Percentiles rank a stretch among this genome's conserved stretches.
Conservation (phyloP, 1,140 invertebrate genomes). For the Drosophila pandora region DNA sequence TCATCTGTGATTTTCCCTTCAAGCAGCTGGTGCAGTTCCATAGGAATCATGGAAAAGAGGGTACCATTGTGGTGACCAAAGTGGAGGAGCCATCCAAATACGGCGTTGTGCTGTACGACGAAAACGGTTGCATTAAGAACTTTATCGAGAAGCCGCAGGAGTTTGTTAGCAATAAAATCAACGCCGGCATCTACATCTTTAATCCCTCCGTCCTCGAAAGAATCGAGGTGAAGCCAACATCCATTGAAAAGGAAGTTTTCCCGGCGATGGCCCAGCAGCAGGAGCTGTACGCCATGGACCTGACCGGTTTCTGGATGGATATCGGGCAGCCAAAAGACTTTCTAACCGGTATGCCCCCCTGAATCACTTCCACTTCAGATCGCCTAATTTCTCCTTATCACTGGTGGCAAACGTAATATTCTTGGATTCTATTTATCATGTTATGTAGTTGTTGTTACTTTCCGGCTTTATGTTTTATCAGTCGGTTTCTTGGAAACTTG, state of each 20-base stretch:
- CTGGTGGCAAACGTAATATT: not conserved
- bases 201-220: constrained; percentile 95
- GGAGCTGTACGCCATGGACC: constrained; percentile 96
- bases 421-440: constrained; percentile 31
- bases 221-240: constrained; percentile 96
- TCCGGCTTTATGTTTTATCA: constrained; percentile 25
- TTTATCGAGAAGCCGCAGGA: constrained; percentile 99
- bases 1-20: constrained; percentile 99
- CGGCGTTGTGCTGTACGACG: constrained; percentile 97
- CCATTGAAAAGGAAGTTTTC: constrained; percentile 99
- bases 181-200: constrained; percentile 99
- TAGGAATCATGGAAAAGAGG: constrained; percentile 96
- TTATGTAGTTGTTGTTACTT: constrained; percentile 13
- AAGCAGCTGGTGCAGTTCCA: constrained; percentile 97
- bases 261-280: constrained; percentile 95
- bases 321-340: constrained; percentile 99
- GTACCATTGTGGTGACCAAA: constrained; percentile 99
- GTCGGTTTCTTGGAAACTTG: constrained; percentile 28
- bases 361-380: constrained; percentile 27
- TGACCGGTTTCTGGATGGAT: constrained; percentile 99
- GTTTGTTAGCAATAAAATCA: constrained; percentile 99
- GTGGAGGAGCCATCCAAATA: constrained; percentile 99
- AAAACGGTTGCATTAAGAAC: constrained; percentile 93
- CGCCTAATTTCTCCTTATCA: constrained; percentile 50
- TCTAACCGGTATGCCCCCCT: constrained; percentile 90